Conservation (phyloP, 1,140 invertebrate species). For the Bombus soroeensis region DNA sequence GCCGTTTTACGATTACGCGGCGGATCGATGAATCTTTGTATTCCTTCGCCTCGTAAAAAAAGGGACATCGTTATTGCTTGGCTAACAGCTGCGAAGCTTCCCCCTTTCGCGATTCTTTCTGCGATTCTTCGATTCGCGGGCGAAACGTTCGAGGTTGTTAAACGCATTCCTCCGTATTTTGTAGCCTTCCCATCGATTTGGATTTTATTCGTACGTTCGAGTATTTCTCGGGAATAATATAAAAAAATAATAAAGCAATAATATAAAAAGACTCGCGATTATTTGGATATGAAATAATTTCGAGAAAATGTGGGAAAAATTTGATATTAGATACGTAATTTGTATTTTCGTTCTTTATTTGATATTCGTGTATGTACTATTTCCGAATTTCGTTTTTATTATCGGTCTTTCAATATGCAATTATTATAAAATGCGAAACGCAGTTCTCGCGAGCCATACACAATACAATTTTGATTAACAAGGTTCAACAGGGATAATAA, state of each 20-base stretch:
- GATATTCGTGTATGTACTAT: not conserved
- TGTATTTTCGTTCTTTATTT: not conserved
- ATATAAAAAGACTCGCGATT: not conserved
- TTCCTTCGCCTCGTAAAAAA: slow-evolving; percentile 32
- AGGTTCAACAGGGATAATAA: not conserved
- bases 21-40: slow-evolving; percentile 12
- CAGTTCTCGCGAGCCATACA: not conserved
- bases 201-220: not conserved
- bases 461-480: slow-evolving; percentile 11
- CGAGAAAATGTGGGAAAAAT: not conserved
- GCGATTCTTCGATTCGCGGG: slow-evolving; percentile 7
- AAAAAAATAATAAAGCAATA: not conserved
- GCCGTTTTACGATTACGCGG: slow-evolving; percentile 52
- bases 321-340: not conserved
- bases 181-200: too few relatives aligned
- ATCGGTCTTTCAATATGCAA: not conserved
- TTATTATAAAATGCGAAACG: not conserved
- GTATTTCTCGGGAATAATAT: too few relatives aligned
- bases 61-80: slow-evolving; percentile 37
- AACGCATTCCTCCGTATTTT: slow-evolving; percentile 13
- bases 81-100: slow-evolving; percentile 34
- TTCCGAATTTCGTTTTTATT: not conserved
- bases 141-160: not conserved
- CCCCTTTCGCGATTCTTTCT: not conserved
- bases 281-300: not conserved